phyloP scores from a whole-genome alignment of 2,888 invertebrate genomes.

The Melinaea marsaeus region DNA sequence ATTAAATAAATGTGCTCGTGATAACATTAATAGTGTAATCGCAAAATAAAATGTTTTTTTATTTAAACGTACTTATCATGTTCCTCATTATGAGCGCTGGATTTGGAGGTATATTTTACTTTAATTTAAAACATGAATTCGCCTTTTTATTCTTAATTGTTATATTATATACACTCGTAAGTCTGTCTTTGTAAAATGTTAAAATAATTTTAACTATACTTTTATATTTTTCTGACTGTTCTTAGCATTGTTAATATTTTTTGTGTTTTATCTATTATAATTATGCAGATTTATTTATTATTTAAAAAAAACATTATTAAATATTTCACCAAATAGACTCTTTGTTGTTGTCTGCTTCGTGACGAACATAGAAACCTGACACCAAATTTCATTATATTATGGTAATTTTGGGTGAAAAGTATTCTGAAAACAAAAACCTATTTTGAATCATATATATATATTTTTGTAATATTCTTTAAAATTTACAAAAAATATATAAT shows the following conservation, averaged over 20 bases:
- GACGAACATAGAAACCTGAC: background rate
- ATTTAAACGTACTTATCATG: constrained; percentile 14
- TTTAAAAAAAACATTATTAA: too few relatives aligned
- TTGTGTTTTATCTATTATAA: background rate
- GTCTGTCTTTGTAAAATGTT: background rate
- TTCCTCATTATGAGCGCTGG: constrained; percentile 13
- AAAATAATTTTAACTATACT: too few relatives aligned
- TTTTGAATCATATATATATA: too few relatives aligned
- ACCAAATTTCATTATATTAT: background rate
- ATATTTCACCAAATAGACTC: background rate
- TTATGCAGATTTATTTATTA: background rate
- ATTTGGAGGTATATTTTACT: constrained; percentile 18
- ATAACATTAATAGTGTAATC: too few relatives aligned
- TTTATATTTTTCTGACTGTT: too few relatives aligned
- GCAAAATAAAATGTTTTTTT: constrained; percentile 19
- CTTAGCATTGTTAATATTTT: background rate
- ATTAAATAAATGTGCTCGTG: too few relatives aligned
- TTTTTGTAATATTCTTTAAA: too few relatives aligned
- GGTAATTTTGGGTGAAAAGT: too few relatives aligned
- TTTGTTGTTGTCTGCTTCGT: background rate
- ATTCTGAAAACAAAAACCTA: background rate
- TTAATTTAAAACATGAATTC: background rate
- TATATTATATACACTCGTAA: background rate
- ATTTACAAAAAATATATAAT: too few relatives aligned
- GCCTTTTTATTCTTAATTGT: background rate